Conservation (phyloP, 1,140 invertebrate species). For the Trichonephila clavipes region DNA sequence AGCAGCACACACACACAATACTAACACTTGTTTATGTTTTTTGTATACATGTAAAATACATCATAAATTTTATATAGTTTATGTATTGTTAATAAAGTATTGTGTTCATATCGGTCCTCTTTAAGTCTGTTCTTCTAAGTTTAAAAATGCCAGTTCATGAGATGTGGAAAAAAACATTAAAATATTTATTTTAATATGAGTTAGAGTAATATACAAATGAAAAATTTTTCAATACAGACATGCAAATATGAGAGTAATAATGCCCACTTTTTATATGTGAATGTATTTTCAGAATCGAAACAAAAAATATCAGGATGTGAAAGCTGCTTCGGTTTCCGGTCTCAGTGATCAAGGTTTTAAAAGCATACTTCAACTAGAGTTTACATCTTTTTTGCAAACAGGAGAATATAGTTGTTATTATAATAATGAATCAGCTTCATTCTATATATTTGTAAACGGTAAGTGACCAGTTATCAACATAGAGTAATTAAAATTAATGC, state of each 20-base stretch:
- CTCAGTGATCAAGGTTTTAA: neutral
- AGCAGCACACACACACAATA: too few relatives aligned
- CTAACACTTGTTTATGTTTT: too few relatives aligned
- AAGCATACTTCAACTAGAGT: conserved; percentile 3
- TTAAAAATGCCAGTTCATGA: too few relatives aligned
- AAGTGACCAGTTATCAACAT: neutral
- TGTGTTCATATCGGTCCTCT: too few relatives aligned
- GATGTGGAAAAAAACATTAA: too few relatives aligned
- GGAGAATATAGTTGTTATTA: conserved; percentile 72
- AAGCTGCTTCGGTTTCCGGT: neutral
- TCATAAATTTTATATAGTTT: too few relatives aligned
- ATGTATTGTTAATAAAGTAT: too few relatives aligned
- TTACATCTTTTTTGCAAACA: conserved; percentile 33
- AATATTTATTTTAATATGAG: too few relatives aligned
- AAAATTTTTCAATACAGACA: neutral
- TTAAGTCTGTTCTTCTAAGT: too few relatives aligned
- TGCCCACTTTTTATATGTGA: too few relatives aligned
- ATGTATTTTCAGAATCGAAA: conserved; percentile 27
- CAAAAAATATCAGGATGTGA: conserved; percentile 1
- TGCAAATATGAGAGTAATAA: neutral
- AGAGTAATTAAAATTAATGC: too few relatives aligned
- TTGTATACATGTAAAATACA: too few relatives aligned
- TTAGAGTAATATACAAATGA: neutral
- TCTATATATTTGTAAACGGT: conserved; percentile 77
- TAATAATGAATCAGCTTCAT: neutral